A percentile compares a stretch with the other conserved stretches of the same genome.
Evolutionary conservation across 2,888 invertebrate genomes (phyloP).

Genomic region (Eurytoma californica): DNA sequence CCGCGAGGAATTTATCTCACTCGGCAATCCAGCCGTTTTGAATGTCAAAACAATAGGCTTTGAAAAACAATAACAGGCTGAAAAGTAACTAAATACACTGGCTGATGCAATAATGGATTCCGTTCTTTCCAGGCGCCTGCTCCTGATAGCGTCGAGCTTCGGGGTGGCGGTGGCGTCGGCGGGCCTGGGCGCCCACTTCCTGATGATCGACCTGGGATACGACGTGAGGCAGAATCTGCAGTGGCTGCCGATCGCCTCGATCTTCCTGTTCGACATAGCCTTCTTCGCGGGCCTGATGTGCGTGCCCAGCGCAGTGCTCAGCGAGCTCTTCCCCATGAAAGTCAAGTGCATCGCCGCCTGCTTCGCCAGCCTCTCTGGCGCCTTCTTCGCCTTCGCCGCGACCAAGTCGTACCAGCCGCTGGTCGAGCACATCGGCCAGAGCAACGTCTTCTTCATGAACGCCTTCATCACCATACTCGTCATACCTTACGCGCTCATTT

Average conservation of each 20-base stretch:
- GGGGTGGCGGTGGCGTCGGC: constrained; percentile 61
- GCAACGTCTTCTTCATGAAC: constrained; percentile 65
- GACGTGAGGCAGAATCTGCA: constrained; percentile 28
- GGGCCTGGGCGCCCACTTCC: constrained; percentile 56
- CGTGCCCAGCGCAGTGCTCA: constrained; percentile 64
- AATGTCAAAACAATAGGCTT: no score
- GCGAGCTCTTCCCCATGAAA: constrained; percentile 66
- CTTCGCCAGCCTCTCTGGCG: constrained; percentile 61
- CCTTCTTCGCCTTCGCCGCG: constrained; percentile 63
- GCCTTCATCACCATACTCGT: constrained; percentile 57
- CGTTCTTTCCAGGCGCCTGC: constrained; percentile 56
- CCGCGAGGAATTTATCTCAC: no score
- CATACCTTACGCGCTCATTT: constrained; percentile 46
- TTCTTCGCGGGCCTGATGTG: constrained; percentile 58
- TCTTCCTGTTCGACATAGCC: constrained; percentile 50
- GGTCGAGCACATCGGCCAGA: constrained; percentile 59
- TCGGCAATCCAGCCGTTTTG: no score
- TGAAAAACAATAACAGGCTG: background rate
- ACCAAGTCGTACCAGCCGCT: constrained; percentile 65
- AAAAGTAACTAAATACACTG: no score
- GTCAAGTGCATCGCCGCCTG: constrained; percentile 65
- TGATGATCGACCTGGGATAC: constrained; percentile 33
- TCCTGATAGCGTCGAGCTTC: constrained; percentile 64
- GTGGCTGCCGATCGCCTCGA: constrained; percentile 45
- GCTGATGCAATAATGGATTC: background rate